Evolutionary conservation across 1,140 invertebrate species (phyloP).

Genomic region (Leptinotarsa defecta): DNA sequence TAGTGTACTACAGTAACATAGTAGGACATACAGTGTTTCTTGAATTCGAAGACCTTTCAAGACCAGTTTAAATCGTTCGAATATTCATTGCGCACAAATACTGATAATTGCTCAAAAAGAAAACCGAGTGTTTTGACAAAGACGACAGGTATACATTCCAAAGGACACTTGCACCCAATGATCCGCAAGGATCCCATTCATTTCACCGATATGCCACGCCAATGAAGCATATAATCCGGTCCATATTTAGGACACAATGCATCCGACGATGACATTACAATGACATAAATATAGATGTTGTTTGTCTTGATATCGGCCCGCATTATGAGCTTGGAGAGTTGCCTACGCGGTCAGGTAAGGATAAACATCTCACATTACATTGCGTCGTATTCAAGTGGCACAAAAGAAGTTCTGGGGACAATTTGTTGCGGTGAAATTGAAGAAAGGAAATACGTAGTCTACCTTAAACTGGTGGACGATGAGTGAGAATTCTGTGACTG

Average conservation of each 20-base stretch:
- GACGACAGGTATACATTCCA: no score
- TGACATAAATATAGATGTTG: conserved; percentile 47
- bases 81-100: no score
- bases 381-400: conserved; percentile 41
- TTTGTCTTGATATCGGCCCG: conserved; percentile 47
- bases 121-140: no score
- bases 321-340: conserved; percentile 36
- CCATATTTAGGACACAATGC: conserved; percentile 8
- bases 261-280: not conserved
- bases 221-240: conserved; percentile 1
- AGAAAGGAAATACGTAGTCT: conserved; percentile 42
- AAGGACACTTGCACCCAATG: not conserved
- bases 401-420: conserved; percentile 45
- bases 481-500: no score
- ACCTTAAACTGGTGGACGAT: no score
- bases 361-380: conserved; percentile 51
- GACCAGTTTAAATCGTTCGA: no score
- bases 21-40: no score
- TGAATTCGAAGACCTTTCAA: no score
- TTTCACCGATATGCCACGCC: not conserved
- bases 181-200: not conserved
- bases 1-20: no score
- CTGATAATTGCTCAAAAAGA: no score
- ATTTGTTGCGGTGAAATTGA: conserved; percentile 46
- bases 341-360: conserved; percentile 44